Evolutionary conservation across 2,113 vertebrate genomes (phyloP), one percentile per base, ranked within the genome.

Genomic region (Crypturellus undulatus): DNA sequence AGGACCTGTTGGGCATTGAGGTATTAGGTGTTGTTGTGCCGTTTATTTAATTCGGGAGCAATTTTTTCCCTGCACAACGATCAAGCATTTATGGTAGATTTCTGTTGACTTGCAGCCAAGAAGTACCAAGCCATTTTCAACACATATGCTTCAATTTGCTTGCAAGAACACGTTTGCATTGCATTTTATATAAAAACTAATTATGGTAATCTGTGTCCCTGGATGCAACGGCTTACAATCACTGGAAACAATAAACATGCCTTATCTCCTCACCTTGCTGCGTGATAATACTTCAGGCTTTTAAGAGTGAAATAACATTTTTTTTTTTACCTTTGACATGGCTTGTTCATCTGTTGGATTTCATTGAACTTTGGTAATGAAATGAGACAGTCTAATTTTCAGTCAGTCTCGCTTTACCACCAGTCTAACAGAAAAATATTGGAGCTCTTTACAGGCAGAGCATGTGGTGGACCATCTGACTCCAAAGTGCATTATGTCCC

Each of bases 141-240:
- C 32, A 38, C 26, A 5, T 12, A 51, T 49, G 67, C 56, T 86
- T 64, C 45, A 59, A 88, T 91, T 67, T 85, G 25, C 76, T 92
- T 80, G 82, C 64, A 68, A 67, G 56, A 83, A 26, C 85, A 84
- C 0, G 1, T 4, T 71, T 73, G 19, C 38, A 4, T 43, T 78
- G 68, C 69, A 84, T 32, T 71, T 88, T 40, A 21, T 64, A 47
- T 21, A 60, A 77, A 86, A 91, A 51, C 67, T 85, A 73, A 67
- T 92, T 70, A 78, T n/a, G 76, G 45, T 32, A 60, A 86, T 73
- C 84, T 0, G 0, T 79, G 76, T 26, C 84, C 67, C 49, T 83
- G 78, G 87, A 84, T 83, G 75, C 78, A 94, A 40, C 40, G 47
- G 18, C 19, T 14, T 86, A 60, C 30, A 62, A 89, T 43, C n/a